Base-by-base conservation (phyloP, 2,888 invertebrate genomes). In the Lobophora halterata region DNA sequence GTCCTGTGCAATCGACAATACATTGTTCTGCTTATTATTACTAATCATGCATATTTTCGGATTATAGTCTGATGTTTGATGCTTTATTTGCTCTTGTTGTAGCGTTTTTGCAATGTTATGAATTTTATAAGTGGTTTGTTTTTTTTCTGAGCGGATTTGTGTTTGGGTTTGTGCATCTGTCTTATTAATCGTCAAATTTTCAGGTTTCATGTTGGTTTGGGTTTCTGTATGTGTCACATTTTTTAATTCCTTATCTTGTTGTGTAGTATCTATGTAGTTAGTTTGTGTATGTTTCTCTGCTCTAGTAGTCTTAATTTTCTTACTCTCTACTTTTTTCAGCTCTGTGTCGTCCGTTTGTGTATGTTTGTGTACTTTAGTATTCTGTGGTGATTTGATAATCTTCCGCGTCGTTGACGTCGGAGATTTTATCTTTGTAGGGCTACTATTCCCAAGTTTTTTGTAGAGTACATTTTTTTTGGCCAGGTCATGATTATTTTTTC, bases 31-130 rank as follows among this genome's bases (percentile, higher is more conserved):
- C 12, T 13, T 20, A 5, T 29, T 29, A 13, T n/a, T 13, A 6
- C 29, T 29, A 5, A 29, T 11, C 1, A 29, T 5, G 5, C 29
- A 29, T 29, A 29, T 11, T 5, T 29, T 29, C 13, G 28, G 28
- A 11, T 5, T 28, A 4, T 11, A 11, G 1, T 3, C 5, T 3
- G 10, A 11, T 6, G 13, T 3, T 8, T 14, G 6, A 1, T 10
- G 6, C 1, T 4, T 4, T 10, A 1, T 2, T 6, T 5, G 10
- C 8, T 2, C 3, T 17, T 17, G 5, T 17, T 2, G 2, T 5
- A 6, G 17, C 2, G 3, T 3, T 5, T 17, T 17, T 17, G 5
- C 17, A 3, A 17, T 3, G 5, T 17, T 17, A 3, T 5, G 2
- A 3, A 17, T 17, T 2, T 17, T 2, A 5, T 17, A 5, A 3